Evolutionary conservation across 2,888 invertebrate species (phyloP).

Genomic region (Scaptomyza flava): DNA sequence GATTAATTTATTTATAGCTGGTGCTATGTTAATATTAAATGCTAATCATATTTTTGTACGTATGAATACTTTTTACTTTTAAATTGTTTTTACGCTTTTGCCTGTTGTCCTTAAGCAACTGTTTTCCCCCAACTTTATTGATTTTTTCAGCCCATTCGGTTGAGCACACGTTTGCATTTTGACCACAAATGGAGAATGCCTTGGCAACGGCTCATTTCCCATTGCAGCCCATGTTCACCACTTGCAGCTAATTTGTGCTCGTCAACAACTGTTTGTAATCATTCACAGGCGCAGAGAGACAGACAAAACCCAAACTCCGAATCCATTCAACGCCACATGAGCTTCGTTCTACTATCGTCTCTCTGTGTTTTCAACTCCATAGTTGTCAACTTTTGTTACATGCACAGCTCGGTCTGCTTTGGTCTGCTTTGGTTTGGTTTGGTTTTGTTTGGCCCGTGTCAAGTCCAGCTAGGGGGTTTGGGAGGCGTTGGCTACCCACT

Average conservation of each 20-base stretch:
- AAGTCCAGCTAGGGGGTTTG: conserved; percentile 42
- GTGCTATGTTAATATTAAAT: no score
- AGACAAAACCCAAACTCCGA: conserved; percentile 20
- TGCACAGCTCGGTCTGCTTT: conserved; percentile 9
- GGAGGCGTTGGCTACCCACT: conserved; percentile 24
- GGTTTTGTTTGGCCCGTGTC: conserved; percentile 31
- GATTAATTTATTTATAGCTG: no score
- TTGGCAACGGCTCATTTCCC: conserved; percentile 28
- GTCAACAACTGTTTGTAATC: conserved; percentile 65
- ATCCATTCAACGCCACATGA: conserved; percentile 26
- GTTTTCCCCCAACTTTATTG: conserved; percentile 7
- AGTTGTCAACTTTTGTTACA: conserved; percentile 54
- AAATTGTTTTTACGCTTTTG: no score
- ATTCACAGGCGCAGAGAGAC: conserved; percentile 45
- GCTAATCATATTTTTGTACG: no score
- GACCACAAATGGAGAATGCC: conserved; percentile 30
- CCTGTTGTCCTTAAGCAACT: no score
- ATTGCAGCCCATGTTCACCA: background rate
- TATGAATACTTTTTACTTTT: no score
- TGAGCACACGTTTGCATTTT: conserved; percentile 1
- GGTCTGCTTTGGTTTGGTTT: background rate
- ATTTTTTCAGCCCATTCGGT: conserved; percentile 23
- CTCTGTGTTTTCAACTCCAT: conserved; percentile 1
- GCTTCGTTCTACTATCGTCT: background rate
- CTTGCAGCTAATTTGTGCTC: conserved; percentile 58